A percentile compares a stretch with the other conserved stretches of the same genome.
Evolutionary conservation across 2,888 invertebrate species (phyloP).

Genomic region (Serrognathus titanus): DNA sequence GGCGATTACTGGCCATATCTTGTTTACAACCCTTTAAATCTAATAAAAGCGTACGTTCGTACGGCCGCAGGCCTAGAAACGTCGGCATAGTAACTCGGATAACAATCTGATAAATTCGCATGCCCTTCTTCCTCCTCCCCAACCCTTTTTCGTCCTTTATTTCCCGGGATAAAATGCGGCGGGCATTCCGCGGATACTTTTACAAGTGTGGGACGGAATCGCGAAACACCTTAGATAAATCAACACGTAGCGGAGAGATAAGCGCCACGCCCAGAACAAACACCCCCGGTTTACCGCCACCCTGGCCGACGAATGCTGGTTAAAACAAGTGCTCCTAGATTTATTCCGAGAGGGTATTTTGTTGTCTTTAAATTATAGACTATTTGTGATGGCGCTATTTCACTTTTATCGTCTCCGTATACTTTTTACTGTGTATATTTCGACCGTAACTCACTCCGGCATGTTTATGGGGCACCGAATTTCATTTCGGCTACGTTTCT

Average conservation of each 20-base stretch:
- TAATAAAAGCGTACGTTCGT: conserved; percentile 28
- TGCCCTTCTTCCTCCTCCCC: conserved; percentile 12
- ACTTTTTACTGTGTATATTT: background rate
- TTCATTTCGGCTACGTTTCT: too few species aligned
- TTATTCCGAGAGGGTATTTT: conserved; percentile 20
- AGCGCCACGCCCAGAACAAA: conserved; percentile 25
- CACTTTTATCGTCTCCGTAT: conserved; percentile 12
- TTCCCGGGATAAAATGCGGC: conserved; percentile 20
- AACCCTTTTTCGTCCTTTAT: conserved; percentile 1
- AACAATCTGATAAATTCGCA: conserved; percentile 33
- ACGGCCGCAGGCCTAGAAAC: conserved; percentile 25
- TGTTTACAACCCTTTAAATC: conserved; percentile 28
- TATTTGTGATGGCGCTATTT: conserved; percentile 18
- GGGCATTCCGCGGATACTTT: conserved; percentile 25
- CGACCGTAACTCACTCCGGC: background rate
- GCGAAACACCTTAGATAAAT: conserved; percentile 30
- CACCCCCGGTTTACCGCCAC: conserved; percentile 19
- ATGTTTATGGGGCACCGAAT: too few species aligned
- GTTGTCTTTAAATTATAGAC: conserved; percentile 15
- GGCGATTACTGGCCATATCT: conserved; percentile 26
- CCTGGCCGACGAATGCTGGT: conserved; percentile 6
- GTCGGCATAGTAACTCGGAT: conserved; percentile 27
- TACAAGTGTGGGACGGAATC: conserved; percentile 23
- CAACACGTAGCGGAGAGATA: conserved; percentile 28
- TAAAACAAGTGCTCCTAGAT: conserved; percentile 25